Percentiles rank a stretch among this genome's conserved stretches.
These are phyloP conservation scores for Gallirallus australis DNA, from an alignment of 2,797 vertebrate genomes.

Conservation along the genomic window DNA sequence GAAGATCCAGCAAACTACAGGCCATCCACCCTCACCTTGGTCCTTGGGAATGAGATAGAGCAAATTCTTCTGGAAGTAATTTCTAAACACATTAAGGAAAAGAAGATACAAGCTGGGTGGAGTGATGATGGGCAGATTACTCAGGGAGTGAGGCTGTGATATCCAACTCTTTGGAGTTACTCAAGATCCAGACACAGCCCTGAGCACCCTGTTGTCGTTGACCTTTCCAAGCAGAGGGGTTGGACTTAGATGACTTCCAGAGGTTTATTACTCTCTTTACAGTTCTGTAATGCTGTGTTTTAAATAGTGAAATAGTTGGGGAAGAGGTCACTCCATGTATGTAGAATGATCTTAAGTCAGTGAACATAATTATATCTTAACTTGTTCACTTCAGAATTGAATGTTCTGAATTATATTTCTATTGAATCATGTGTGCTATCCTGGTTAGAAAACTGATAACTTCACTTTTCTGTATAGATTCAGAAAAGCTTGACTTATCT, in stretches of 20 bases:
- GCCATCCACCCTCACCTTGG: not conserved
- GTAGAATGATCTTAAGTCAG: not conserved
- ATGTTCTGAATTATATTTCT: not conserved
- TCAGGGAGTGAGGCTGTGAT: not conserved
- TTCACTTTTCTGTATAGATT: not conserved
- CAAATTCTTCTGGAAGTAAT: not conserved
- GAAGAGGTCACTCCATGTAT: not conserved
- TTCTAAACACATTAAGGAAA: not conserved
- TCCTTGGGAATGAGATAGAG: not conserved
- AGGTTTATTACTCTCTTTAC: not conserved
- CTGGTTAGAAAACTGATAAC: not conserved
- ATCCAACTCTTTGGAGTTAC: not conserved
- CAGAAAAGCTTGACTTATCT: not conserved
- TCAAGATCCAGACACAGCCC: not conserved
- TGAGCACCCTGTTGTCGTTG: not conserved
- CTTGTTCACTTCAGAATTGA: not conserved
- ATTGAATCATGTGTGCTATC: not conserved
- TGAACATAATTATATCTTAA: not conserved
- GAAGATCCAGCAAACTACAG: not conserved
- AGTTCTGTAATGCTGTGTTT: not conserved
- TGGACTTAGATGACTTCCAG: not conserved
- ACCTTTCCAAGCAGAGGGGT: not conserved
- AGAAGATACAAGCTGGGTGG: not conserved
- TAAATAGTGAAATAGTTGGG: not conserved
- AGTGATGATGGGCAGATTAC: not conserved